Evolutionary conservation across 2,888 invertebrate genomes (phyloP), one percentile per base, ranked within the genome.

Genomic region (Stenodera caucasica): DNA sequence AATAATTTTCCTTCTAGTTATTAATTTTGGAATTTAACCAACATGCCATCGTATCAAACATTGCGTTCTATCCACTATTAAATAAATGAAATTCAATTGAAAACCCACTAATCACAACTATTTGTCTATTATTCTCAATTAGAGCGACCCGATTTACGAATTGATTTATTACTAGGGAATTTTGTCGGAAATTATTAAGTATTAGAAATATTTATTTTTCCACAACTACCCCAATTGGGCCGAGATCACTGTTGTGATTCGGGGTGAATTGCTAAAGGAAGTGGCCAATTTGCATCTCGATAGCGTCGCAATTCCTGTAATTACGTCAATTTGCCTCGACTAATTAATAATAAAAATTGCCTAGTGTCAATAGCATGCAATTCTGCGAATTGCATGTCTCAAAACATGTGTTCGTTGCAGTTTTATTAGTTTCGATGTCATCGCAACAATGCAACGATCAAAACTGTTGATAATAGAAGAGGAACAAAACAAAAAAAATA

Each of bases 121-220:
- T 11, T 49, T 14, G 14, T 35, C 14, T 35, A 35, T 6, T 33
- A 11, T n/a, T n/a, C 12, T 33, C n/a, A n/a, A n/a, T n/a, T n/a
- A n/a, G n/a, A n/a, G n/a, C n/a, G n/a, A n/a, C 12, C 29, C n/a
- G 53, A 37, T 33, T 54, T 21, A 29, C 18, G 35, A 15, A 29
- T 54, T 35, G 35, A 54, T 54, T 54, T 23, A 35, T 18, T 35
- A 18, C 33, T 54, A 37, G 37, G 14, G 53, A 54, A 54, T 35
- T 54, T 9, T 37, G 21, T 37, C 68, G 70, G 68, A 70, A 70
- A 70, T 67, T 67, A 68, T 70, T 68, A 70, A 67, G 68, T 66
- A 64, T n/a, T n/a, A n/a, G n/a, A n/a, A n/a, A n/a, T n/a, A n/a
- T n/a, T n/a, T n/a, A n/a, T n/a, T n/a, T 23, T 55, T 55, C 55